Conservation (phyloP, 2,113 vertebrate species). For the Epinephelus fuscoguttatus region DNA sequence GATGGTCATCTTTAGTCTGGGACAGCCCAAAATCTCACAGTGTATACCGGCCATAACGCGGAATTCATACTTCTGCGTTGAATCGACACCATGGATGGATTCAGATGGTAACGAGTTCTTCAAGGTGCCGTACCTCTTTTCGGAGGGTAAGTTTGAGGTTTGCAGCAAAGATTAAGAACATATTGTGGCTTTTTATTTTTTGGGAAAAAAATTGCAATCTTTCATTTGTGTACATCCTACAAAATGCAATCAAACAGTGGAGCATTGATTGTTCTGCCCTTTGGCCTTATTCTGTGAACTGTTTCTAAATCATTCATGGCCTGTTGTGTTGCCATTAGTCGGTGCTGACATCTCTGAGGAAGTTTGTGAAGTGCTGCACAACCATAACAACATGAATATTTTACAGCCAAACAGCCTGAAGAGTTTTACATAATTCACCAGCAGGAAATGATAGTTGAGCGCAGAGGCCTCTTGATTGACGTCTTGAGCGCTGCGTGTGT, state of each 20-base stretch:
- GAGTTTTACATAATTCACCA: conserved; percentile 50
- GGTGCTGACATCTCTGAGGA: conserved; percentile 2
- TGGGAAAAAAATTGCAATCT: neutral
- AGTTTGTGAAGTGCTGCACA: conserved; percentile 46
- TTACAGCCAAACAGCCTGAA: conserved; percentile 29
- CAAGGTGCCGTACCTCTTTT: no score
- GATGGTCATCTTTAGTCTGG: no score
- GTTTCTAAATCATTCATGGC: conserved; percentile 60
- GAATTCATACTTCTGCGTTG: no score
- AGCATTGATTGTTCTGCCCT: neutral
- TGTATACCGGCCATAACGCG: no score
- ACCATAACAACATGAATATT: conserved; percentile 72
- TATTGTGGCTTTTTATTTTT: no score
- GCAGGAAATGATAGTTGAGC: conserved; percentile 13
- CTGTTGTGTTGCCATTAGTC: conserved; percentile 62
- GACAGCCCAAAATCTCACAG: no score
- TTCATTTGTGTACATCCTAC: neutral
- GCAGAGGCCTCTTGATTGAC: neutral
- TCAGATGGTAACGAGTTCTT: no score
- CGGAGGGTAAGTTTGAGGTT: no score
- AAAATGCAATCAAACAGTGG: neutral
- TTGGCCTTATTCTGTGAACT: neutral
- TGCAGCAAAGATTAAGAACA: neutral
- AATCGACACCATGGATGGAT: no score
- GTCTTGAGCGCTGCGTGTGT: neutral